phyloP scores from a whole-genome alignment of 2,888 invertebrate species.

The Nebria salina region DNA sequence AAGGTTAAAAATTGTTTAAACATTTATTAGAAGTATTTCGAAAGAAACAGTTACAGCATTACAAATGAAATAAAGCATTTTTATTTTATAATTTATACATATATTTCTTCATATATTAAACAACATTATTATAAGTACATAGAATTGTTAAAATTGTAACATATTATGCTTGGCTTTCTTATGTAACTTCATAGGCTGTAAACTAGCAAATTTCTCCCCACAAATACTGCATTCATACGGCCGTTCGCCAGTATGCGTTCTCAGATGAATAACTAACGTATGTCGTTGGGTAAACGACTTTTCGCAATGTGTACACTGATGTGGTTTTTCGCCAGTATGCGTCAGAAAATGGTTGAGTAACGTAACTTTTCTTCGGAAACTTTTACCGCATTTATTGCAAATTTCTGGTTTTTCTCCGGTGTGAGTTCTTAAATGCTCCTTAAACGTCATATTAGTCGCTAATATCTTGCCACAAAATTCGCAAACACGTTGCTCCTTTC shows the following conservation, averaged over 20 bases:
- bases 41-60: neutral
- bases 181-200: conserved; percentile 53
- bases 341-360: conserved; percentile 62
- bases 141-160: neutral
- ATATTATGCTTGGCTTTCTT: conserved; percentile 37
- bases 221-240: conserved; percentile 45
- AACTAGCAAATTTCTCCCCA: conserved; percentile 54
- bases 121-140: no score
- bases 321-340: conserved; percentile 60
- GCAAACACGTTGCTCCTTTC: conserved; percentile 49
- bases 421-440: conserved; percentile 50
- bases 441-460: conserved; percentile 5
- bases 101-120: no score
- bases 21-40: neutral
- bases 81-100: no score
- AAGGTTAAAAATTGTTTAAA: neutral
- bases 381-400: conserved; percentile 30
- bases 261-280: conserved; percentile 52
- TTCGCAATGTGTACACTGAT: conserved; percentile 57
- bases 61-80: no score
- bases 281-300: conserved; percentile 52
- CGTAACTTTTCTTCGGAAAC: conserved; percentile 19
- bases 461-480: conserved; percentile 50
- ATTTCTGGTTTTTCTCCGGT: conserved; percentile 21
- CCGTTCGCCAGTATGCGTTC: conserved; percentile 46